These are phyloP conservation scores for Drosophila ananassae DNA, from an alignment of 1,140 invertebrate species.

Conservation along the genomic window DNA sequence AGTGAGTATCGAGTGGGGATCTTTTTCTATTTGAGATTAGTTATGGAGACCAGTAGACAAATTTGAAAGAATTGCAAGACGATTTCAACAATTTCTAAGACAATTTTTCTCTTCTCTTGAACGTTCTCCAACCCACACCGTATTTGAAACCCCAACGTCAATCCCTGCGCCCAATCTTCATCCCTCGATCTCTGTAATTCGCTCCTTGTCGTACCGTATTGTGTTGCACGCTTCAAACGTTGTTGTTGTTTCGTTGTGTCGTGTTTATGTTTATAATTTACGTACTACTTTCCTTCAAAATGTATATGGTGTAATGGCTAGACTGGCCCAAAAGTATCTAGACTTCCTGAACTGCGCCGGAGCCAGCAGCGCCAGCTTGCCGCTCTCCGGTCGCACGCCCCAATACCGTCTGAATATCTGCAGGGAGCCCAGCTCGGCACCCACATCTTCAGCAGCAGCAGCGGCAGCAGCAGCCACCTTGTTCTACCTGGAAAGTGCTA, in stretches of 20 bases:
- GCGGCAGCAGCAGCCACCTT: slow-evolving; percentile 60
- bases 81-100: slow-evolving; percentile 44
- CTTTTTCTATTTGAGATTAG: too few species aligned
- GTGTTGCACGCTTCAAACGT: slow-evolving; percentile 59
- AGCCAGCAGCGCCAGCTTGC: slow-evolving; percentile 59
- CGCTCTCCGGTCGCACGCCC: slow-evolving; percentile 55
- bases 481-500: slow-evolving; percentile 69
- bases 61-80: not conserved
- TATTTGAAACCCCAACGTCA: slow-evolving; percentile 31
- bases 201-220: slow-evolving; percentile 65
- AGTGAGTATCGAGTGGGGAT: slow-evolving; percentile 86
- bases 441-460: slow-evolving; percentile 44
- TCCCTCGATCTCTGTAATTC: slow-evolving; percentile 34
- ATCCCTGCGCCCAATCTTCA: slow-evolving; percentile 52
- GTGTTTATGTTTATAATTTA: slow-evolving; percentile 50
- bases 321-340: slow-evolving; percentile 62
- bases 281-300: slow-evolving; percentile 20
- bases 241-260: slow-evolving; percentile 55
- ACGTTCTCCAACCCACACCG: slow-evolving; percentile 56
- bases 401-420: slow-evolving; percentile 68
- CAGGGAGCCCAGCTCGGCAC: slow-evolving; percentile 51
- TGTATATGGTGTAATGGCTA: slow-evolving; percentile 17
- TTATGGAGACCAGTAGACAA: too few species aligned
- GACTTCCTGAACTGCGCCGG: slow-evolving; percentile 71
- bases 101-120: slow-evolving; percentile 65